Conservation (phyloP, 2,888 invertebrate genomes). For the Sicus ferrugineus region DNA sequence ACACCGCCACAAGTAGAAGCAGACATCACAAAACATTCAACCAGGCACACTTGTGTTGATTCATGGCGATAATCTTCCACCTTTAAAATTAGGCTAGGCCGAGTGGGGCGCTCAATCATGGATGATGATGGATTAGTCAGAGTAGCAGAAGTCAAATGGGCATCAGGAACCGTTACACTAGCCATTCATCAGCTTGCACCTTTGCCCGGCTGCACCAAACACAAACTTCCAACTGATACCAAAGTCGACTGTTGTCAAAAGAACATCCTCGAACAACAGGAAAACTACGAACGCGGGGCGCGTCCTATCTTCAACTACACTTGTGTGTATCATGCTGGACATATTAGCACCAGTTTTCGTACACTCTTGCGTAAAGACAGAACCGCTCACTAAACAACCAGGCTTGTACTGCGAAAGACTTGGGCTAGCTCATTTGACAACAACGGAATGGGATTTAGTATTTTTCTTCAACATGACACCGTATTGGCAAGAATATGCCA, state of each 20-base stretch:
- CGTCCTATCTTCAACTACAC: background rate
- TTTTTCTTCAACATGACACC: background rate
- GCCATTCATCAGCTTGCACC: background rate
- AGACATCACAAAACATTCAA: background rate
- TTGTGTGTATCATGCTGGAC: too few species aligned
- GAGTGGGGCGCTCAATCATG: background rate
- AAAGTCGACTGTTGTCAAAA: background rate
- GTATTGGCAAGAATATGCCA: background rate
- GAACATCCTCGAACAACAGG: background rate
- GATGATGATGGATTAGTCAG: too few species aligned
- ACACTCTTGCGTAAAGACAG: background rate
- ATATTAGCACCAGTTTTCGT: background rate
- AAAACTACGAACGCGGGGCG: background rate
- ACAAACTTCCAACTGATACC: background rate
- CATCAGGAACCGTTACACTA: too few species aligned
- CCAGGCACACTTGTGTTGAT: conserved; percentile 11
- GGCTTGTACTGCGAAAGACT: background rate
- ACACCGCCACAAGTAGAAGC: background rate
- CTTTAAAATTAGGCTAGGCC: background rate
- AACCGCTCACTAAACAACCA: background rate
- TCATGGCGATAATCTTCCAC: conserved; percentile 10
- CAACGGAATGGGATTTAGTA: background rate
- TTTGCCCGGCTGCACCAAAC: background rate
- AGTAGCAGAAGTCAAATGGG: too few species aligned
- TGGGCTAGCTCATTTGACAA: background rate